Conservation (phyloP, 2,797 vertebrate species). For the Fistularia tabacaria region DNA sequence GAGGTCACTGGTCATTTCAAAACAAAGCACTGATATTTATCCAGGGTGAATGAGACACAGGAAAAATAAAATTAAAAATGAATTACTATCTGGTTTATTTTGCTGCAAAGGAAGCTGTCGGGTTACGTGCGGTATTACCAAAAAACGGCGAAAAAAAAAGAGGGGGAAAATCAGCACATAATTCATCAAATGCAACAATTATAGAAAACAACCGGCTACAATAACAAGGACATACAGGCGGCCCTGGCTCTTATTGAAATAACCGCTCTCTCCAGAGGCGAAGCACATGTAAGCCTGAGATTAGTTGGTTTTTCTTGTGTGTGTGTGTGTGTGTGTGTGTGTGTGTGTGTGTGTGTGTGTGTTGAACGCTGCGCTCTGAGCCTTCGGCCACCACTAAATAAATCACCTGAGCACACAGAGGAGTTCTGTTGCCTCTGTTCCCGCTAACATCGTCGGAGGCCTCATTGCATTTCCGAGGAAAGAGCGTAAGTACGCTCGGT, state of each 20-base stretch:
- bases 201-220: slow-evolving; percentile 6
- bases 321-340: slow-evolving; percentile 19
- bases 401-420: too few species aligned
- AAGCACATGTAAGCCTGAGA: slow-evolving; percentile 43
- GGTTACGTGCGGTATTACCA: too few species aligned
- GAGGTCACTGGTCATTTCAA: too few species aligned
- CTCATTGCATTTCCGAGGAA: slow-evolving; percentile 5
- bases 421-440: too few species aligned
- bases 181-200: slow-evolving; percentile 29
- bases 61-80: neutral
- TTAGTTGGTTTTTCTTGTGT: slow-evolving; percentile 58
- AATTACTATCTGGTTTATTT: too few species aligned
- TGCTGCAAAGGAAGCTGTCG: too few species aligned
- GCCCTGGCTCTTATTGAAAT: slow-evolving; percentile 10
- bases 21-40: too few species aligned
- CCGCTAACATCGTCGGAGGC: too few species aligned
- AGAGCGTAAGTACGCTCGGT: slow-evolving; percentile 54
- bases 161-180: slow-evolving; percentile 18
- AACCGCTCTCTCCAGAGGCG: slow-evolving; percentile 51
- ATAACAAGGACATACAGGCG: slow-evolving; percentile 15
- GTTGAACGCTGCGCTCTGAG: neutral
- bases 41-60: neutral
- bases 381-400: too few species aligned
- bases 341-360: neutral
- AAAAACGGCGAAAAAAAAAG: too few species aligned